Base-by-base conservation (phyloP, 2,113 vertebrate genomes). In the Columba janthina region DNA sequence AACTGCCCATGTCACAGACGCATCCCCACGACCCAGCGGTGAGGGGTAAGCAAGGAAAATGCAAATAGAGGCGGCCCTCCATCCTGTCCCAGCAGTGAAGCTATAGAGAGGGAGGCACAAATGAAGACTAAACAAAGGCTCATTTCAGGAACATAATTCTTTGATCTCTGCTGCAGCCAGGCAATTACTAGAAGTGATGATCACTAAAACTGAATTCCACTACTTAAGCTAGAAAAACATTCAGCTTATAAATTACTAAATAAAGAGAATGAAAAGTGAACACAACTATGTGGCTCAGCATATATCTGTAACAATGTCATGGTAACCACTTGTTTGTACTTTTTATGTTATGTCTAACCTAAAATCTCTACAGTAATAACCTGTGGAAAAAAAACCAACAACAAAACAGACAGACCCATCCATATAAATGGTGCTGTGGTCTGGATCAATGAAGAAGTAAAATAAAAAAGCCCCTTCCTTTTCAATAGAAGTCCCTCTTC, bases 151-250 rank as follows among this genome's bases (percentile, higher is more conserved):
- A 93, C 32, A 28, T 77, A 83, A 93, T 84, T 71, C 85, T 57
- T 92, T 86, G 62, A 95, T 90, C 53, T 73, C 75, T 87, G 64
- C 38, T 82, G 67, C 64, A 88, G 73, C 60, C 62, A 94, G 29
- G 48, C 88, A 94, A 93, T 87, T 85, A 92, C 57, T 77, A 85
- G 77, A 77, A 92, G 50, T 61, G 48, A 79, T 76, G 60, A 88
- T 72, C 60, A 85, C 54, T 75, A 56, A 77, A 90, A 62, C 26
- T 57, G 64, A 95, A 89, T 74, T 93, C 85, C 80, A 53, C 46
- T 73, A 70, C 77, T 97, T 77, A 74, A 90, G 42, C 60, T 58
- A 93, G 62, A 74, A 82, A 88, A 90, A 67, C 67, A 85, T 74
- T 71, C 69, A 67, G 11, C 67, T 67, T 74, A 76, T 88, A 80